Evolutionary conservation across 2,888 invertebrate genomes (phyloP), one percentile per base, ranked within the genome.

Genomic region (Trissonchulus latispiculum): DNA sequence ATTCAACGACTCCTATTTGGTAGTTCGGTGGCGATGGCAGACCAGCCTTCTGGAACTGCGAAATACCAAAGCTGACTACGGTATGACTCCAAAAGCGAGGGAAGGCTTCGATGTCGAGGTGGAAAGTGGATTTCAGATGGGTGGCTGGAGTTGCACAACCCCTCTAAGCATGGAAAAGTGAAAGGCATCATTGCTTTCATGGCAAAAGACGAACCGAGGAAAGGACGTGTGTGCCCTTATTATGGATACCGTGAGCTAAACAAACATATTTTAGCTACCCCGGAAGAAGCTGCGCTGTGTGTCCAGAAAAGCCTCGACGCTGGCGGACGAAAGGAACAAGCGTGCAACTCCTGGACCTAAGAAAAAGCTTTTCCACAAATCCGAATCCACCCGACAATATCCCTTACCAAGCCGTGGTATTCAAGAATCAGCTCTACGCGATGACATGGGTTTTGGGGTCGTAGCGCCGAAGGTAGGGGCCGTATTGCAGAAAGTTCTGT

Each of bases 371-470:
- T 32, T 64, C 29, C 33, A 29, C 66, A 64, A n/a, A 64, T 64
- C 29, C 66, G 33, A 18, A 35, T 64, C 33, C 18, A 64, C 29
- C 29, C 18, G 29, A 64, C 8, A 31, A 32, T 8, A 18, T 18
- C 32, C 8, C 18, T 18, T 64, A 15, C 33, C 66, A 64, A 64
- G n/a, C n/a, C n/a, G n/a, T n/a, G n/a, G n/a, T n/a, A n/a, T n/a
- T n/a, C n/a, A n/a, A n/a, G n/a, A n/a, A n/a, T n/a, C n/a, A n/a
- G n/a, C n/a, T n/a, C n/a, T n/a, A n/a, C n/a, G n/a, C n/a, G n/a
- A n/a, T n/a, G 66, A 64, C 66, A 18, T 64, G 8, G 66, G 66
- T 32, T 64, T 64, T 29, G 66, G 66, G 15, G 32, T 64, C n/a
- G 29, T 64, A 8, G 66, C 66, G 66, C 66, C 66, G 8, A 64